Evolutionary conservation across 2,113 vertebrate species (phyloP).

Genomic region (Apodemus sylvaticus): DNA sequence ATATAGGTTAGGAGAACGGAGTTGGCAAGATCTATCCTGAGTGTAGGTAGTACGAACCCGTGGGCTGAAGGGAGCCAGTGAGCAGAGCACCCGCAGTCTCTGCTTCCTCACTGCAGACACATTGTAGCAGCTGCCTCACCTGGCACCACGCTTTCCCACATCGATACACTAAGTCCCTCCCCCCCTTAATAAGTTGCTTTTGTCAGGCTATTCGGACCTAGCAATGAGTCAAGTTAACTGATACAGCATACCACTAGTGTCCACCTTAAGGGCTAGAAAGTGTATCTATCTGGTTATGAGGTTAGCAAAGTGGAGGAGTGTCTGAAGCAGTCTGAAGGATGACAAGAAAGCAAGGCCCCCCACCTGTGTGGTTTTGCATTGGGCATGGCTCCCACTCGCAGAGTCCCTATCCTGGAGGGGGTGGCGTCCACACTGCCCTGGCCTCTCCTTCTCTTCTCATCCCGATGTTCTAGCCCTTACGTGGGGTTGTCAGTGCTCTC

Average conservation of each 20-base stretch:
- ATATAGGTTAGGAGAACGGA: not conserved
- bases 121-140: not conserved
- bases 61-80: not conserved
- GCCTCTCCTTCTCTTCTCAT: not conserved
- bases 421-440: not conserved
- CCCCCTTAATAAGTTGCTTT: too few species aligned
- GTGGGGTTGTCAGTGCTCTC: not conserved
- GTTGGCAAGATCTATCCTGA: not conserved
- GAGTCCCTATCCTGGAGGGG: too few species aligned
- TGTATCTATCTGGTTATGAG: not conserved
- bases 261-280: not conserved
- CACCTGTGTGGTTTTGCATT: not conserved
- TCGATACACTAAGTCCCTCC: too few species aligned
- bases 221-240: not conserved
- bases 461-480: not conserved
- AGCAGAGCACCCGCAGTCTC: too few species aligned
- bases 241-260: not conserved
- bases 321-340: not conserved
- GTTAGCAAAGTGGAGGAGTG: fast-evolving
- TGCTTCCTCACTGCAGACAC: not conserved
- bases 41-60: not conserved
- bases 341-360: fast-evolving
- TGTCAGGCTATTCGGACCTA: not conserved
- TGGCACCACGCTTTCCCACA: not conserved
- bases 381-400: not conserved